Evolutionary conservation across 2,113 vertebrate genomes (phyloP).

Genomic region (Sardina pilchardus): DNA sequence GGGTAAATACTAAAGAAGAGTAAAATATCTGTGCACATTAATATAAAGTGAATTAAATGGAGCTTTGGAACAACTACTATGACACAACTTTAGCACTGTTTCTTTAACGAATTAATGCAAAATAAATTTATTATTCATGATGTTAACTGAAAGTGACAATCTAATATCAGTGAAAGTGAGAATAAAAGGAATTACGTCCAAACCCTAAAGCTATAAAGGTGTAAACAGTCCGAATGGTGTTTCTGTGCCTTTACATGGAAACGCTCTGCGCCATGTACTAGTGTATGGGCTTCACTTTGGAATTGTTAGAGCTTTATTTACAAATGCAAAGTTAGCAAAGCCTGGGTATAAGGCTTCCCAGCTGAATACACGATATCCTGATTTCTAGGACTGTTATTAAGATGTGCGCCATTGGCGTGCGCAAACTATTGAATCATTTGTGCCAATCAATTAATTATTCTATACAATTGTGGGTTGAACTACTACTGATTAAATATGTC

Average conservation of each 20-base stretch:
- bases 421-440: background rate
- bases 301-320: conserved; percentile 45
- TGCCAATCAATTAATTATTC: conserved; percentile 21
- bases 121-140: conserved; percentile 60
- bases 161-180: conserved; percentile 54
- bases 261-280: conserved; percentile 42
- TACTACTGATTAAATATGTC: conserved; percentile 6
- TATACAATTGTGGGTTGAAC: conserved; percentile 18
- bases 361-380: background rate
- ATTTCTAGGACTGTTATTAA: background rate
- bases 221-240: conserved; percentile 61
- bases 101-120: conserved; percentile 45
- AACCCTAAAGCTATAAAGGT: conserved; percentile 62
- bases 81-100: conserved; percentile 19
- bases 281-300: conserved; percentile 46
- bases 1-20: background rate
- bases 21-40: background rate
- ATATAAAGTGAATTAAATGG: background rate
- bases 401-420: background rate
- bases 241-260: conserved; percentile 51
- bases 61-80: conserved; percentile 12
- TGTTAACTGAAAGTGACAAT: conserved; percentile 53
- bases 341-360: background rate
- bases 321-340: conserved; percentile 31
- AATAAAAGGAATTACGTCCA: conserved; percentile 61